Percentiles rank a stretch among this genome's conserved stretches.
Conservation (phyloP, 30 jellyfish, hydroid and myxozoan species). For the Aurelia coerulea region DNA sequence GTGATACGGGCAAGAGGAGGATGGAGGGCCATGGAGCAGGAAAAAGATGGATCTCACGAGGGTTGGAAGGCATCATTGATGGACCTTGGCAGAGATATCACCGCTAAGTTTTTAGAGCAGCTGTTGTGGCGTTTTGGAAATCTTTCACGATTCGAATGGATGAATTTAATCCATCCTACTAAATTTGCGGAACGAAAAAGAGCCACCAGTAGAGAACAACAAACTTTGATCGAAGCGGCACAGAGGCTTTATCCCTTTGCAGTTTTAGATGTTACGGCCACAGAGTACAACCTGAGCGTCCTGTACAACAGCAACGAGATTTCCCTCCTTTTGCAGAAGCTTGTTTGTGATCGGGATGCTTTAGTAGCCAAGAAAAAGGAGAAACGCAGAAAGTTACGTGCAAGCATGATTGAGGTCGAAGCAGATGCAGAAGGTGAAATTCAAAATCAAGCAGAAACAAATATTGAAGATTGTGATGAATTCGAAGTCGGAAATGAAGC, state of each 20-base stretch:
- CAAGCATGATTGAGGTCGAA: too few relatives aligned
- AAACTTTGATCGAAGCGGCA: constrained; percentile 28
- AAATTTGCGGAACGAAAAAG: too few relatives aligned
- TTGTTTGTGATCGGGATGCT: too few relatives aligned
- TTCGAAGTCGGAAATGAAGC: constrained; percentile 11
- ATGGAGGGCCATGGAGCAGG: constrained; percentile 56
- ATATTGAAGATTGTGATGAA: constrained; percentile 2
- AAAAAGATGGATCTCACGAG: too few relatives aligned
- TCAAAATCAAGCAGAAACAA: background rate
- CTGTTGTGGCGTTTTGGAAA: constrained; percentile 44
- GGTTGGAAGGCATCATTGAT: constrained; percentile 27
- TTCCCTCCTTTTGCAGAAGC: too few relatives aligned
- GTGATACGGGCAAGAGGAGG: constrained; percentile 66
- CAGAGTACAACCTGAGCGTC: too few relatives aligned
- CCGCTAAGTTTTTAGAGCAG: constrained; percentile 34
- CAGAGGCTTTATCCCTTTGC: constrained; percentile 26
- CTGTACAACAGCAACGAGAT: too few relatives aligned
- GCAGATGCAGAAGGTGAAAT: background rate
- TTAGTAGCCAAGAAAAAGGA: constrained; percentile 7
- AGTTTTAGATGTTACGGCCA: too few relatives aligned
- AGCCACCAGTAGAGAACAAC: constrained; percentile 20
- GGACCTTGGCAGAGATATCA: background rate
- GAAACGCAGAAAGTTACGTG: constrained; percentile 14
- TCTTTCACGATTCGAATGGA: constrained; percentile 4
- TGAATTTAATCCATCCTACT: too few relatives aligned